Percentiles rank a stretch among this genome's conserved stretches.
Conservation (phyloP, 64 coral and sea anemone genomes). For the Montipora efflorescens region DNA sequence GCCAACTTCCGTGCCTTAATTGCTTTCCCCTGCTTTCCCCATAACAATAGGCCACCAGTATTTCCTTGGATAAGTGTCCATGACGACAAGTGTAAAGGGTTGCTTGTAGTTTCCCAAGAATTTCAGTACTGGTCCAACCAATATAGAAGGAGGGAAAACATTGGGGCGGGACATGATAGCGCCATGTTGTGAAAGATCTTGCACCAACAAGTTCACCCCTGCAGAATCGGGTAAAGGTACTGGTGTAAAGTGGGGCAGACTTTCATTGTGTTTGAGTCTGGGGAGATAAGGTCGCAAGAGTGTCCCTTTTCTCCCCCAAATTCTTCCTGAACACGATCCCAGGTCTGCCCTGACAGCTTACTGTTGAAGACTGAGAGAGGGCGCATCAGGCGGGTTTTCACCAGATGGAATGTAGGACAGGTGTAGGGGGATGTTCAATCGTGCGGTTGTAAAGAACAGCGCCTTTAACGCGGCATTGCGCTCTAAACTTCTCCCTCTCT, state of each 20-base stretch:
- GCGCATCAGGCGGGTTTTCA: no score
- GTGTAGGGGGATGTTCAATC: neutral
- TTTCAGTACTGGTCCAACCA: neutral
- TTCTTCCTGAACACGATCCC: neutral
- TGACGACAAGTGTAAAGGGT: constrained; percentile 2
- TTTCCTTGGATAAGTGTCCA: neutral
- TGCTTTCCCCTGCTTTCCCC: no score
- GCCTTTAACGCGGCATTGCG: constrained; percentile 1
- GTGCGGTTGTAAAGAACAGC: neutral
- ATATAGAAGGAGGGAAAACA: neutral
- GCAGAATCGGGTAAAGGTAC: neutral
- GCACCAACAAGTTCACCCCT: neutral
- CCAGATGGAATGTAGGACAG: neutral
- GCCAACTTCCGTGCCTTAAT: no score
- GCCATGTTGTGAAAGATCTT: no score
- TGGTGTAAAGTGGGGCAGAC: neutral
- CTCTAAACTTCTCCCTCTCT: constrained; percentile 9
- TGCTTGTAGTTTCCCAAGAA: constrained; percentile 2
- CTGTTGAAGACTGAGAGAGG: no score
- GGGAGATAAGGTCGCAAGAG: neutral
- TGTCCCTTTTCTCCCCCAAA: neutral
- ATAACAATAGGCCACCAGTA: no score
- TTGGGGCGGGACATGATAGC: no score
- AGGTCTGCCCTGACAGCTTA: no score
- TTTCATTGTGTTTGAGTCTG: neutral